Evolutionary conservation across 2,888 invertebrate genomes (phyloP).

Genomic region (Microplitis deprimator): DNA sequence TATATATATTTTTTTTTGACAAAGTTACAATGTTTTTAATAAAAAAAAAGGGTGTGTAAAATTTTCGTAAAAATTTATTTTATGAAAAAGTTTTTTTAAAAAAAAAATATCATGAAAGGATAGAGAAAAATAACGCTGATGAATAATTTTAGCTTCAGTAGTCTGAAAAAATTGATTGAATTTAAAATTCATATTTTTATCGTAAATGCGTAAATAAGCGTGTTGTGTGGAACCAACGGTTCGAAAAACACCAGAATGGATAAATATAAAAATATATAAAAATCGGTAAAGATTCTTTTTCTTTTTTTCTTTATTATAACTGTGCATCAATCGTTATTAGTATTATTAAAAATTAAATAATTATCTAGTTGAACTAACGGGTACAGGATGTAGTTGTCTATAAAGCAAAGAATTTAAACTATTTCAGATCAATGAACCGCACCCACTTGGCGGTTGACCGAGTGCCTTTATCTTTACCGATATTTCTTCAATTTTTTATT

Average conservation of each 20-base stretch:
- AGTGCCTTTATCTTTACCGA: conserved; percentile 30
- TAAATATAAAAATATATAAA: conserved; percentile 43
- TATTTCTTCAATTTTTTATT: conserved; percentile 22
- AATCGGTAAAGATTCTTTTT: neutral
- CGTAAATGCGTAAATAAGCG: conserved; percentile 38
- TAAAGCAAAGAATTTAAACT: conserved; percentile 29
- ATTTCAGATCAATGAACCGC: conserved; percentile 35
- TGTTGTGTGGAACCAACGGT: conserved; percentile 42
- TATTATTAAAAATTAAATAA: conserved; percentile 33
- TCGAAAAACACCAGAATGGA: conserved; percentile 55
- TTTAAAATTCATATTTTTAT: conserved; percentile 21
- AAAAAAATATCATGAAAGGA: neutral
- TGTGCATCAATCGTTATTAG: conserved; percentile 45
- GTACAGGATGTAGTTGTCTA: conserved; percentile 51
- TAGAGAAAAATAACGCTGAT: neutral
- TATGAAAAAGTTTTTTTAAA: neutral
- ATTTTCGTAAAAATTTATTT: neutral
- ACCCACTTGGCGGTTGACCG: conserved; percentile 41
- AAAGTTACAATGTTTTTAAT: neutral
- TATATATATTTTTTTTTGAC: neutral
- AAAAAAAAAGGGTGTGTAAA: neutral
- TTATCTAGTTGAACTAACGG: conserved; percentile 27
- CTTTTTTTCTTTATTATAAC: too few relatives aligned
- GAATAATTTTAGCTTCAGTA: conserved; percentile 10
- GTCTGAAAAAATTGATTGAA: conserved; percentile 12